Percentiles rank a stretch among this genome's conserved stretches.
These are phyloP conservation scores for Brachionichthys hirsutus DNA, from an alignment of 2,113 vertebrate species.

Conservation along the genomic window DNA sequence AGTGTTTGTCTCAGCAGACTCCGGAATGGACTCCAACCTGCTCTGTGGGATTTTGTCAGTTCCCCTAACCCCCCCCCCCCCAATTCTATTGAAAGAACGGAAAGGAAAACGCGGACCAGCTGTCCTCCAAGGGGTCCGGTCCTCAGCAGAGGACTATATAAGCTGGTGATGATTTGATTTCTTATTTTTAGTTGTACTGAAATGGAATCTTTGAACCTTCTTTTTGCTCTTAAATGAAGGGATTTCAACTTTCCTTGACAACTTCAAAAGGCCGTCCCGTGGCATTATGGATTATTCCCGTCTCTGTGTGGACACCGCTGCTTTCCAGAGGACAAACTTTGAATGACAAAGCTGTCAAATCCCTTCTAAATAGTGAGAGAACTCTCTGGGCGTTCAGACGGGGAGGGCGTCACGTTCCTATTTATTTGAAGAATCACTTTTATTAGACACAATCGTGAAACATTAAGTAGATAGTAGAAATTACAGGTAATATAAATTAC, in stretches of 20 bases:
- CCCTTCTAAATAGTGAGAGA: constrained; percentile 36
- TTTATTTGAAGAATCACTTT: constrained; percentile 34
- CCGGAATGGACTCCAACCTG: constrained; percentile 19
- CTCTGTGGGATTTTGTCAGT: constrained; percentile 52
- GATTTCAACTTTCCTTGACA: too few species aligned
- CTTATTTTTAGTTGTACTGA: too few species aligned
- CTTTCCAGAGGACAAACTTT: constrained; percentile 47
- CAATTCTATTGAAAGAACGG: too few species aligned
- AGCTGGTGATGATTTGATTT: too few species aligned
- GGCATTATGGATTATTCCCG: constrained; percentile 27
- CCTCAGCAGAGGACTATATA: too few species aligned
- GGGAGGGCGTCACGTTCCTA: constrained; percentile 37
- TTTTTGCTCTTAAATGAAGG: too few species aligned
- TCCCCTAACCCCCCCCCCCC: too few species aligned
- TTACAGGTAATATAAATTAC: neutral
- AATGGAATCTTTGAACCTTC: too few species aligned
- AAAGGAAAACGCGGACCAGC: too few species aligned
- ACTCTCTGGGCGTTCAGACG: constrained; percentile 30
- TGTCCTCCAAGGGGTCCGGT: too few species aligned
- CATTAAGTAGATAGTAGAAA: too few species aligned
- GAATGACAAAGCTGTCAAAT: constrained; percentile 43
- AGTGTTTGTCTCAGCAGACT: constrained; percentile 20
- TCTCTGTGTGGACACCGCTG: constrained; percentile 31
- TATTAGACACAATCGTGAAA: too few species aligned
- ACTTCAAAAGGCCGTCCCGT: constrained; percentile 37